Percentiles rank a stretch among this genome's conserved stretches.
Conservation (phyloP, 2,113 vertebrate species). For the Glareola pratincola region DNA sequence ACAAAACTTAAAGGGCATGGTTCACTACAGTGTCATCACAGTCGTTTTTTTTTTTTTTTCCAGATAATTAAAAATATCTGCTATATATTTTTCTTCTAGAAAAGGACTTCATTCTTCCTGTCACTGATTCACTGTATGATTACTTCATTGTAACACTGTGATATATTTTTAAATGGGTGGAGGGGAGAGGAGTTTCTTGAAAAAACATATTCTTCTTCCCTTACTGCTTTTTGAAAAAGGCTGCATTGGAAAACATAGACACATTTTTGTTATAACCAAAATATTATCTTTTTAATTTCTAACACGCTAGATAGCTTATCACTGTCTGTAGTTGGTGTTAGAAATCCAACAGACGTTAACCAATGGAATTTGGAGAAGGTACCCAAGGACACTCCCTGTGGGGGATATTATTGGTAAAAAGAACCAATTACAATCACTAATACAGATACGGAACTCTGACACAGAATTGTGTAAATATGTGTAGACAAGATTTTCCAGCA, state of each 20-base stretch:
- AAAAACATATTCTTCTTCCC: not conserved
- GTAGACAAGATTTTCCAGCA: not conserved
- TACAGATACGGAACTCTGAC: not conserved
- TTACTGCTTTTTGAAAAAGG: not conserved
- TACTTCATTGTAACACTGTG: not conserved
- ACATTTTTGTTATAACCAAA: not conserved
- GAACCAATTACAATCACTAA: not conserved
- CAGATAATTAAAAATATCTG: not conserved
- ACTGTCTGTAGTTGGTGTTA: not conserved
- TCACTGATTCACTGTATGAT: not conserved
- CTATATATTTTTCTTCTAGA: rapidly evolving
- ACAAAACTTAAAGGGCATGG: not conserved
- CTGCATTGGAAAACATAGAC: not conserved
- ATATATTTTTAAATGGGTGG: not conserved
- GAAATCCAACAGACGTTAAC: not conserved
- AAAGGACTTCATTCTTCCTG: not conserved
- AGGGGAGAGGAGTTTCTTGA: not conserved
- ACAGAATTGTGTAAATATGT: not conserved
- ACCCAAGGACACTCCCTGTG: not conserved
- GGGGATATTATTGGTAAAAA: not conserved
- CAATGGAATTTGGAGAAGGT: not conserved
- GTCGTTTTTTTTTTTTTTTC: not conserved
- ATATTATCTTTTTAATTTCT: not conserved
- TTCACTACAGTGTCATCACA: not conserved
- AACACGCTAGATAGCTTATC: not conserved